Conservation (phyloP, 53 echinoderm and acorn worm species). For the Arbacia lixula region DNA sequence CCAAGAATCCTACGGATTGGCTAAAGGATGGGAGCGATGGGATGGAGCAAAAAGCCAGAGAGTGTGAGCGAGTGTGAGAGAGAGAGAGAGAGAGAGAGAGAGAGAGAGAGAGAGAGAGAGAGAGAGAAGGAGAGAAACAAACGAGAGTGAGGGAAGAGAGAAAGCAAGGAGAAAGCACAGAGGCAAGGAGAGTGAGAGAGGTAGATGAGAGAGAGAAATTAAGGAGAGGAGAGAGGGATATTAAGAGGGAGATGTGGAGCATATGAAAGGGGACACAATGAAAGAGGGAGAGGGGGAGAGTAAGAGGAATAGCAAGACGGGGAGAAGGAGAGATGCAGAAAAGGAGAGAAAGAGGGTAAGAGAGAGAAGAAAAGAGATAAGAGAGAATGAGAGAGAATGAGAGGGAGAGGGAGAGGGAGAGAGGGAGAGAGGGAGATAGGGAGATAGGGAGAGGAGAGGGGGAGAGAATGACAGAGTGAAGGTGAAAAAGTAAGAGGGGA, state of each 20-base stretch:
- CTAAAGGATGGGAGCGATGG: background rate
- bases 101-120: background rate
- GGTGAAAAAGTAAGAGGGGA: too few species aligned
- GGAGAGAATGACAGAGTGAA: too few species aligned
- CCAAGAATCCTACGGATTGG: background rate
- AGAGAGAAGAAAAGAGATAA: too few species aligned
- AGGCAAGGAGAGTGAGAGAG: background rate
- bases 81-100: background rate
- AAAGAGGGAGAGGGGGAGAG: too few species aligned
- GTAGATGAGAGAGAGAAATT: background rate
- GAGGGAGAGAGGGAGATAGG: conserved; percentile 11
- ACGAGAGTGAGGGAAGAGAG: background rate
- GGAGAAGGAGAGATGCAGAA: too few species aligned
- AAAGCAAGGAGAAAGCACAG: background rate
- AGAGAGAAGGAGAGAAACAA: background rate
- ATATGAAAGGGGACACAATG: too few species aligned
- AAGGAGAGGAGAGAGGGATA: background rate
- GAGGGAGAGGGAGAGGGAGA: conserved; percentile 3
- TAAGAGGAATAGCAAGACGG: too few species aligned
- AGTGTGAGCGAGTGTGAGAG: background rate
- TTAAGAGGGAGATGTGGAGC: background rate
- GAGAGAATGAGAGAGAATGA: too few species aligned
- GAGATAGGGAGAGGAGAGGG: too few species aligned
- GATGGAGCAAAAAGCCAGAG: background rate
- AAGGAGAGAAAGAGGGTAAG: too few species aligned